phyloP scores from a whole-genome alignment of 2,888 invertebrate species.

The Eledona agricola region DNA sequence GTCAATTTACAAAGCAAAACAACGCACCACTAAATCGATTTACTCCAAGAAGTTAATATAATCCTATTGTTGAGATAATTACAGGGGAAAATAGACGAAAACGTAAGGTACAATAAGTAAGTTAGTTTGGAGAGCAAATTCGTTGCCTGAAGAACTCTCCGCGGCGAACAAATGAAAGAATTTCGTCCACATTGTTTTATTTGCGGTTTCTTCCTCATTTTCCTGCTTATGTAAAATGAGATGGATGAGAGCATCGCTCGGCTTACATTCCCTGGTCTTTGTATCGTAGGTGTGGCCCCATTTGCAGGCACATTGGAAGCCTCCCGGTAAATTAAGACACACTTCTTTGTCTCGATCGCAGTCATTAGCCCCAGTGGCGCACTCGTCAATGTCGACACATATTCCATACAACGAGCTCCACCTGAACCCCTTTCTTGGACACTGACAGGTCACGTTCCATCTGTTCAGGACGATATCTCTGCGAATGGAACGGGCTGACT shows the following conservation, averaged over 20 bases:
- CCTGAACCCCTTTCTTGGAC: slow-evolving; percentile 64
- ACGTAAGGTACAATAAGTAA: slow-evolving; percentile 3
- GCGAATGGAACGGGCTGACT: slow-evolving; percentile 47
- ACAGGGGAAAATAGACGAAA: background rate
- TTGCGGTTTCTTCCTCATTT: slow-evolving; percentile 6
- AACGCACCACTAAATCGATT: slow-evolving; percentile 1
- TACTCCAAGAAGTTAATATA: background rate
- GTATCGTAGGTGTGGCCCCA: slow-evolving; percentile 62
- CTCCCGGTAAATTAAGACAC: slow-evolving; percentile 69
- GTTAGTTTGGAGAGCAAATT: background rate
- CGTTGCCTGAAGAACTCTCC: slow-evolving; percentile 1
- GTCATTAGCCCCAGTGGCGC: slow-evolving; percentile 57
- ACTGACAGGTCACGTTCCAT: slow-evolving; percentile 71
- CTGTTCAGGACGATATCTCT: slow-evolving; percentile 65
- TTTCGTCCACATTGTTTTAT: slow-evolving; percentile 9
- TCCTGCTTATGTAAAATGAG: slow-evolving; percentile 48
- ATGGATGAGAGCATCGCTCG: slow-evolving; percentile 49
- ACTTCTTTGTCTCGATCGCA: slow-evolving; percentile 63
- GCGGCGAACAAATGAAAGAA: slow-evolving; percentile 7
- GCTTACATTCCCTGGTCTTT: slow-evolving; percentile 47
- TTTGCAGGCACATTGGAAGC: slow-evolving; percentile 64
- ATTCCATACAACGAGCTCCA: slow-evolving; percentile 71
- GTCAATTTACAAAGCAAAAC: slow-evolving; percentile 4
- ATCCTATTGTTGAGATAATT: background rate
- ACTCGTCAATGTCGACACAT: slow-evolving; percentile 73